Evolutionary conservation across 2,797 vertebrate species (phyloP).

Genomic region (Rhinatrema bivittatum): DNA sequence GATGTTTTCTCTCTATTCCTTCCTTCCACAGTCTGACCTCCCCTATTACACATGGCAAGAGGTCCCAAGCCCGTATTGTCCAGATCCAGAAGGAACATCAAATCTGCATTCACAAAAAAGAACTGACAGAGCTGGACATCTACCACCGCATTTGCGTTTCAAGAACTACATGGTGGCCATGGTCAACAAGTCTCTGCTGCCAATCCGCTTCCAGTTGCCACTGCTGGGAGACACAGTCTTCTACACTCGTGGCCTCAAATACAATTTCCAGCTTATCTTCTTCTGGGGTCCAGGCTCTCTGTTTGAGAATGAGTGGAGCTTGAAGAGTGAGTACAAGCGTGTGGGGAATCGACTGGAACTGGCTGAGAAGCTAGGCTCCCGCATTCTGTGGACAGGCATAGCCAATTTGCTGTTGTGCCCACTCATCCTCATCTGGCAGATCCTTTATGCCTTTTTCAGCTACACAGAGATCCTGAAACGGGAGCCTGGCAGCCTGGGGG

Average conservation of each 20-base stretch:
- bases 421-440: slow-evolving; percentile 96
- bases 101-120: slow-evolving; percentile 97
- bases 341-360: slow-evolving; percentile 87
- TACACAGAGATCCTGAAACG: slow-evolving; percentile 94
- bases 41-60: slow-evolving; percentile 97
- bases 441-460: slow-evolving; percentile 97
- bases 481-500: slow-evolving; percentile 91
- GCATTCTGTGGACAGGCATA: slow-evolving; percentile 94
- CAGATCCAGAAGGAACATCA: slow-evolving; percentile 98
- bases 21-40: slow-evolving; percentile 63
- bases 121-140: slow-evolving; percentile 88
- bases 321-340: slow-evolving; percentile 90
- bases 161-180: slow-evolving; percentile 99
- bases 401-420: slow-evolving; percentile 94
- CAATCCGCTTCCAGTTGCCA: slow-evolving; percentile 81
- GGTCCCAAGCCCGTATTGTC: slow-evolving; percentile 89
- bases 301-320: slow-evolving; percentile 95
- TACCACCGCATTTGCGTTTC: slow-evolving; percentile 95
- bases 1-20: background rate
- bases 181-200: slow-evolving; percentile 95
- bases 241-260: slow-evolving; percentile 93
- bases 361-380: slow-evolving; percentile 83
- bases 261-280: slow-evolving; percentile 97
- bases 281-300: slow-evolving; percentile 97
- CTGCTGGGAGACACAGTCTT: slow-evolving; percentile 79